Evolutionary conservation across 2,113 vertebrate genomes (phyloP).

Genomic region (Australoheros scitulus): DNA sequence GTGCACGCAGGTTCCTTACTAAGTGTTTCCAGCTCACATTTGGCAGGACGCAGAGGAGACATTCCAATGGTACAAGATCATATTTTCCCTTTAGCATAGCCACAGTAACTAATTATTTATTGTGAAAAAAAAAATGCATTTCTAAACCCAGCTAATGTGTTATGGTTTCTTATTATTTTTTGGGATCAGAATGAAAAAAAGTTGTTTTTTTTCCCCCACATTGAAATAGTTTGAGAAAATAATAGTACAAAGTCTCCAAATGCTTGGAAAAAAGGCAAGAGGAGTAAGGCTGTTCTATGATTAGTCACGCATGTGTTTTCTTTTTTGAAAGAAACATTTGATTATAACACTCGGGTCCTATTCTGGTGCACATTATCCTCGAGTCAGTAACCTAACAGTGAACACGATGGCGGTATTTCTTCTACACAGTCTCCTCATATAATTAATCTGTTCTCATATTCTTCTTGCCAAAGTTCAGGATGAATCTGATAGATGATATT

Average conservation of each 20-base stretch:
- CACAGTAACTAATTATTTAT: constrained; percentile 90
- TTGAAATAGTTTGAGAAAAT: neutral
- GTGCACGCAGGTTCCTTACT: constrained; percentile 88
- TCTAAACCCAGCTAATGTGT: constrained; percentile 67
- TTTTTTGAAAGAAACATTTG: constrained; percentile 12
- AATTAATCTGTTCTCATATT: constrained; percentile 4
- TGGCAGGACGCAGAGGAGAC: constrained; percentile 78
- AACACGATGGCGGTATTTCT: neutral
- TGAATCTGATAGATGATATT: no score
- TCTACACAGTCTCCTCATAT: neutral
- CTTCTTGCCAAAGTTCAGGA: neutral
- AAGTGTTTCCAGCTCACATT: constrained; percentile 93
- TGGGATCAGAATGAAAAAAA: neutral
- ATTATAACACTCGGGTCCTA: constrained; percentile 8
- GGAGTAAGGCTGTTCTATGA: neutral
- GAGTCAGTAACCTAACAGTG: neutral
- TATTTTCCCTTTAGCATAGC: constrained; percentile 86
- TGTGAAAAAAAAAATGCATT: constrained; percentile 76
- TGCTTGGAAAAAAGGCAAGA: constrained; percentile 9
- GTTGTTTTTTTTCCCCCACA: rapidly evolving
- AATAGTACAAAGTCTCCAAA: constrained; percentile 10
- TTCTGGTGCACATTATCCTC: neutral
- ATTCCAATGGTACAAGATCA: constrained; percentile 90
- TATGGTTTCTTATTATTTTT: constrained; percentile 43
- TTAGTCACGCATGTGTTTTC: constrained; percentile 31